Evolutionary conservation across 2,888 invertebrate species (phyloP), one percentile per base, ranked within the genome.

Genomic region (Heliconius ethilla): DNA sequence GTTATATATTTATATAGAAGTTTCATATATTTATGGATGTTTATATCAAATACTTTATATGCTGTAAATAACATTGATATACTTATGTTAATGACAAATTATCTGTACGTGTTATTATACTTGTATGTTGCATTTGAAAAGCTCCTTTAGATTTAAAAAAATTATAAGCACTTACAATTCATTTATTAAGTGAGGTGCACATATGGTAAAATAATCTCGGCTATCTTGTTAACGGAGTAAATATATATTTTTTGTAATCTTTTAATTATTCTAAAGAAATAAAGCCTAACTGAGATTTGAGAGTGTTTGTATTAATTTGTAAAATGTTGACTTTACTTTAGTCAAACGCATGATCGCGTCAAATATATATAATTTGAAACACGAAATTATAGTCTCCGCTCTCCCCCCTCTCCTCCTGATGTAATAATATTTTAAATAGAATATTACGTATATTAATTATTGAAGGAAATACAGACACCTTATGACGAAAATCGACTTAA

Each of bases 1-100:
- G 22, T 37, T 67, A 40, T 67, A 67, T 11, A 40, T n/a, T 67
- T 22, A 67, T 37, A 67, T 67, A 22, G 33, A 37, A 22, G 10
- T 67, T 67, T 1, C n/a, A 67, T 10, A 25, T 67, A 67, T 37
- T 6, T 13, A 1, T 63, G 25, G 11, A 63, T 13, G 25, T 25
- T 55, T 55, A 55, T 22, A 22, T 55, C 7, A 22, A 55, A 55
- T 55, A 55, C 15, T 69, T 25, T 45, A 69, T 69, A 69, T 69
- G 69, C 69, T 40, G 40, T 69, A 69, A 45, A 69, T 69, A 45
- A 45, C 40, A 45, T 69, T 45, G 25, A 69, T 25, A 69, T 22
- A 67, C 22, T 13, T 13, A 62, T 63, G 15, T 29, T 6, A 7
- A 15, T 15, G 15, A 27, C 4, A 63, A 63, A 63, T 63, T 27